Evolutionary conservation across 1,140 invertebrate species (phyloP).

Genomic region (Aphelenchoides avenae): DNA sequence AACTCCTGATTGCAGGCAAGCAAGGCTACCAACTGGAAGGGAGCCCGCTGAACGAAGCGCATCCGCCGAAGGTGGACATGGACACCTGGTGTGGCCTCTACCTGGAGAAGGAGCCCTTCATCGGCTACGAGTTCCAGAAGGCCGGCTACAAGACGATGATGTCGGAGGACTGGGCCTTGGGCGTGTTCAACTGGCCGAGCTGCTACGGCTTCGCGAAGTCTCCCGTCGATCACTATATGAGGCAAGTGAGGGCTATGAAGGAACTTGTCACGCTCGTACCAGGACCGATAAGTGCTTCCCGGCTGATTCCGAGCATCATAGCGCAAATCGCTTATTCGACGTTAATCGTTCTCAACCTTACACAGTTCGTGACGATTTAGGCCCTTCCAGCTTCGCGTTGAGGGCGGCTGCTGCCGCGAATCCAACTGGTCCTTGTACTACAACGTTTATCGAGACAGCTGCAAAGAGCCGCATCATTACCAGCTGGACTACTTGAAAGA

Average conservation of each 20-base stretch:
- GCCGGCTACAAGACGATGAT: conserved; percentile 23
- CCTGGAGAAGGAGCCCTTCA: conserved; percentile 24
- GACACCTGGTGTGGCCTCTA: conserved; percentile 11
- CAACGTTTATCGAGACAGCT: not conserved
- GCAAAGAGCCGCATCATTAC: conserved; percentile 5
- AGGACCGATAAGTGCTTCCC: too few relatives aligned
- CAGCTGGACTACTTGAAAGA: conserved; percentile 22
- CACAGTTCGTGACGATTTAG: too few relatives aligned
- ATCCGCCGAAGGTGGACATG: not conserved
- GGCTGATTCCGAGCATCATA: too few relatives aligned
- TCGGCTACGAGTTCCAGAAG: conserved; percentile 17
- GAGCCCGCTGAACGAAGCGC: not conserved
- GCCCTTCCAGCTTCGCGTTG: conserved; percentile 18
- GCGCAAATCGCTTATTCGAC: too few relatives aligned
- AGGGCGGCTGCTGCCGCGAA: not conserved
- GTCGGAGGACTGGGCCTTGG: conserved; percentile 19
- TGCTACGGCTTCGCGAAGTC: conserved; percentile 17
- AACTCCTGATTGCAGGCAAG: not conserved
- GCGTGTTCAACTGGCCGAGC: conserved; percentile 18
- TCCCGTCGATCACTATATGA: conserved; percentile 31
- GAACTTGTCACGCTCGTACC: too few relatives aligned
- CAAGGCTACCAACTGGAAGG: conserved; percentile 5
- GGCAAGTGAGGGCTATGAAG: too few relatives aligned
- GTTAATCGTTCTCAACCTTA: too few relatives aligned
- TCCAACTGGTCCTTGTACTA: not conserved